Base-by-base conservation (phyloP, 1,140 invertebrate species). In the Saccostrea cuccullata region DNA sequence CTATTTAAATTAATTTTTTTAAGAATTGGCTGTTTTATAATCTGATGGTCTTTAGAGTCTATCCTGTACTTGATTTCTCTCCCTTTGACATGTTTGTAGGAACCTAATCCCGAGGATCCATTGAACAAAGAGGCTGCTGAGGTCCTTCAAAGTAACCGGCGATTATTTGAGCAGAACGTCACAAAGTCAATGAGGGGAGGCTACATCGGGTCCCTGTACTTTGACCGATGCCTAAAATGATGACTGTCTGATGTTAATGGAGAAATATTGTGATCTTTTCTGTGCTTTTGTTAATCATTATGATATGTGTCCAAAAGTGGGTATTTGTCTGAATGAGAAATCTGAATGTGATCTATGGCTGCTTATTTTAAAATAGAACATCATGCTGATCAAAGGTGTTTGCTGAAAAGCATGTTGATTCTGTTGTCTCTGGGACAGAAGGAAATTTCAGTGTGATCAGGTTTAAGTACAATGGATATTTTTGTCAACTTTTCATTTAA, bases 51-150 rank as follows among this genome's bases (percentile, higher is more conserved):
- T 47, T 9, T 8, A 47, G 47, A 47, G 47, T 9, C 9, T 47
- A 8, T 47, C 47, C 5, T 47, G 47, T 47, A 9, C 47, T 47
- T 47, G 47, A 47, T 6, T 8, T 47, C 47, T 47, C n/a, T 73
- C 26, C 11, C 15, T 55, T 15, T 12, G 17, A 30, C 20, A 55
- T 55, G 30, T 30, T 47, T 30, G 30, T 36, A 84, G 98, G 99
- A 99, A 96, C 99, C 99, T 82, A 99, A 99, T 96, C 98, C 98
- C 20, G 98, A 99, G 96, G 99, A 99, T 96, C 99, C 98, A 47
- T 94, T 99, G 86, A 99, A 99, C 95, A 99, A 99, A 96, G 98
- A 99, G 96, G 99, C 99, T n/a, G 99, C 99, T 30, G 98, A 99
- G 95, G 98, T 99, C 56, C 96, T 99, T 87, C 98, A 99, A 94